A percentile compares a stretch with the other conserved stretches of the same genome.
Evolutionary conservation across 2,888 invertebrate genomes (phyloP).

Genomic region (Eustalomyia histrio): DNA sequence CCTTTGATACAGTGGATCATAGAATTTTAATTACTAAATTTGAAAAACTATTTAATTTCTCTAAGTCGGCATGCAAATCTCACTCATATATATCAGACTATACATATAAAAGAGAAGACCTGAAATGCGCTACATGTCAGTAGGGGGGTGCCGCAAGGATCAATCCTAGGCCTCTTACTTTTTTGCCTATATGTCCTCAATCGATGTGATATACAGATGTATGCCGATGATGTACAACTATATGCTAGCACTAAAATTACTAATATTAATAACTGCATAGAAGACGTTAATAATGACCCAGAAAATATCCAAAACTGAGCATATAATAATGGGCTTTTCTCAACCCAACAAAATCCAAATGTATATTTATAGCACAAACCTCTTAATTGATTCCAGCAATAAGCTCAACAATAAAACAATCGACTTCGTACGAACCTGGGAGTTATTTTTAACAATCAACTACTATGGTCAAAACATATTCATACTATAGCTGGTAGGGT

Average conservation of each 20-base stretch:
- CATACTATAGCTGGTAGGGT: not conserved
- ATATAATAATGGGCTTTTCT: not conserved
- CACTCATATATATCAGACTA: not conserved
- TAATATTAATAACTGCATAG: not conserved
- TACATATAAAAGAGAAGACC: not conserved
- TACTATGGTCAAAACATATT: conserved; percentile 23
- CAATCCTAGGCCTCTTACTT: not conserved
- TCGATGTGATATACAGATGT: too few relatives aligned
- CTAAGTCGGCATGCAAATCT: not conserved
- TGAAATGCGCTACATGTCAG: too few relatives aligned
- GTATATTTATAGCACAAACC: too few relatives aligned
- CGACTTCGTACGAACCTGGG: conserved; percentile 5
- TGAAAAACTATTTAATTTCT: not conserved
- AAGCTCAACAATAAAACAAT: too few relatives aligned
- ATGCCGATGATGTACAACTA: too few relatives aligned
- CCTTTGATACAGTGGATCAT: not conserved
- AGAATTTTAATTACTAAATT: not conserved
- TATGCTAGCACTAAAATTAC: not conserved
- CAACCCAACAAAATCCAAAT: not conserved
- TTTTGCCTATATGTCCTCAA: not conserved
- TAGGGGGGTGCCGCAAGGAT: not conserved
- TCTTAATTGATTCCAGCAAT: too few relatives aligned
- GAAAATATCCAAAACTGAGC: not conserved
- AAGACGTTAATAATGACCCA: not conserved
- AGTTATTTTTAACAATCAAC: conserved; percentile 10